Evolutionary conservation across 2,113 vertebrate genomes (phyloP).

Genomic region (Telmatochromis brachygnathus): DNA sequence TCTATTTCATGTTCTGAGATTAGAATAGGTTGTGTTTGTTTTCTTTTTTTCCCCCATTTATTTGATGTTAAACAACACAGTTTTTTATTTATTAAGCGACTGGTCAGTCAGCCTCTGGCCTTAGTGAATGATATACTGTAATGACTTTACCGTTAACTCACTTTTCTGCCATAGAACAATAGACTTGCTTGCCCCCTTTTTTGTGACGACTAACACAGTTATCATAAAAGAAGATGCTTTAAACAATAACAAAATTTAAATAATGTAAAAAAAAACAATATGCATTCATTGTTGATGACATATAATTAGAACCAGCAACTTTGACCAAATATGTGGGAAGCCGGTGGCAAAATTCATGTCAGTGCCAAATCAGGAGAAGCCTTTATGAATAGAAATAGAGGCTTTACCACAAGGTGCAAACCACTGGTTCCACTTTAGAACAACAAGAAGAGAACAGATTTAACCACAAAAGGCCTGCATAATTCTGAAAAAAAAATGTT

Average conservation of each 20-base stretch:
- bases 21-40: background rate
- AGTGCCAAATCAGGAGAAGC: background rate
- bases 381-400: background rate
- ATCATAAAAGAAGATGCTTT: background rate
- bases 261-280: accelerated
- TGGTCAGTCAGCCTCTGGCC: background rate
- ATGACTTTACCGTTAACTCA: background rate
- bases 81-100: background rate
- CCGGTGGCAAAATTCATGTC: accelerated
- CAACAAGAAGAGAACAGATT: background rate
- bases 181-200: background rate
- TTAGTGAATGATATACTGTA: background rate
- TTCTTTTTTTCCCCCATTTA: accelerated
- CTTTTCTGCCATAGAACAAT: background rate
- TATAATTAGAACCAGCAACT: background rate
- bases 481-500: background rate
- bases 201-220: accelerated
- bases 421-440: background rate
- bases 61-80: background rate
- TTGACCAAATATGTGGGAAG: background rate
- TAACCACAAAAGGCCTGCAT: background rate
- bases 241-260: background rate
- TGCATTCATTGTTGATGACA: background rate
- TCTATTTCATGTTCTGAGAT: background rate
- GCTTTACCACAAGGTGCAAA: background rate